Evolutionary conservation across 2,888 invertebrate genomes (phyloP), one percentile per base, ranked within the genome.

Genomic region (Argyra leucocephala): DNA sequence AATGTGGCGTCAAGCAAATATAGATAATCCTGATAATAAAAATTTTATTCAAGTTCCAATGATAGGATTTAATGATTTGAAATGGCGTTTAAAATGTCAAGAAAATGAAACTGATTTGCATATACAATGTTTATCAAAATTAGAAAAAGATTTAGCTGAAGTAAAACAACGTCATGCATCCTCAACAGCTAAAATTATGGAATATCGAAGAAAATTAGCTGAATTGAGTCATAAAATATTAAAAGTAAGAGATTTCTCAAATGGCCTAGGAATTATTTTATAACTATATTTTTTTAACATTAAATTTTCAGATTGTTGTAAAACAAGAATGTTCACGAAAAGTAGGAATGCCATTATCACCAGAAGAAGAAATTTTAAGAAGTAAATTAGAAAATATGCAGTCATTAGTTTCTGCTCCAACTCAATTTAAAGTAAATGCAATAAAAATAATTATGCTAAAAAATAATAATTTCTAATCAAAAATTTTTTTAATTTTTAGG

Each of bases 1-100:
- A 67, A 83, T 97, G 72, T 99, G 99, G 99, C 89, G 91, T 74
- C 96, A 98, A 78, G 97, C 97, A 0, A 94, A 95, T 74, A 82
- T 89, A 31, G 96, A 97, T 75, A 99, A 99, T 82, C 99, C 98
- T 0, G 92, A 97, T 78, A 87, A 93, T 1, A 86, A 86, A 48
- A 88, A 88, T 73, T 90, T 94, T 73, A 89, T 99, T 74, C 98
- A 98, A 0, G 91, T 95, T 15, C 94, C 96, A 0, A 90, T 98
- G 78, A 87, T 96, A 69, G 98, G 98, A 1, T 96, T 97, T 75
- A 82, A 85, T 48, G 89, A 90, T 78, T 81, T 85, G 9, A 89
- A 89, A 76, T 88, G 89, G 78, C 86, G 97, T 18, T 85, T 93
- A 65, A 86, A 90, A 69, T 89, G 89, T 71, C 95, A 95, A 74